Evolutionary conservation across 2,888 invertebrate genomes (phyloP).

Genomic region (Penaeus monodon): DNA sequence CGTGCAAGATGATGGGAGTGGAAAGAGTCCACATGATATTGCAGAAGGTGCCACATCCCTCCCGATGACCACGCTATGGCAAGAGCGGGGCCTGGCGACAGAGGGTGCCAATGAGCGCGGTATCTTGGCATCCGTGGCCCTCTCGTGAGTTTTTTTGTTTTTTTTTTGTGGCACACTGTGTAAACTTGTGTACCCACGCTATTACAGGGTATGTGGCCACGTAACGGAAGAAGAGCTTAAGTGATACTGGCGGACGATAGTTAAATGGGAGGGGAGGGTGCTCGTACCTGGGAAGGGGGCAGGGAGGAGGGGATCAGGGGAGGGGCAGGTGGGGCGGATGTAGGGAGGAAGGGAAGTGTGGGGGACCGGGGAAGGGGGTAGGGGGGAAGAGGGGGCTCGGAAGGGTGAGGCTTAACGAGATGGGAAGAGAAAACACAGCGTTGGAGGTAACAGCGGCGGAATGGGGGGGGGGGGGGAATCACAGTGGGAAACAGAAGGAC

Average conservation of each 20-base stretch:
- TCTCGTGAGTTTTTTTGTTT: background rate
- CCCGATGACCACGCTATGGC: constrained; percentile 11
- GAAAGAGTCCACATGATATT: too few relatives aligned
- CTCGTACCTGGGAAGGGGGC: background rate
- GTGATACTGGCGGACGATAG: background rate
- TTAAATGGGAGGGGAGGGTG: background rate
- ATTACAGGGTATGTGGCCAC: constrained; percentile 49
- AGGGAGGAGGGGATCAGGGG: background rate
- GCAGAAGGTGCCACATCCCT: background rate
- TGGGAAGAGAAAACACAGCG: too few relatives aligned
- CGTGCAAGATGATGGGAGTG: too few relatives aligned
- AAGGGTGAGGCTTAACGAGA: background rate
- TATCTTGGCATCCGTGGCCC: constrained; percentile 42
- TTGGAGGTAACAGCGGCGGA: too few relatives aligned
- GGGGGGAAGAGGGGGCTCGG: background rate
- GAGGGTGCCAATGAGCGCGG: constrained; percentile 43
- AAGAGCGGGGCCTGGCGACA: constrained; percentile 24
- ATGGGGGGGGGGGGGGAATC: too few relatives aligned
- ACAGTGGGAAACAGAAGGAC: too few relatives aligned
- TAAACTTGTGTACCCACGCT: constrained; percentile 56
- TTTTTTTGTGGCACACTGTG: constrained; percentile 45
- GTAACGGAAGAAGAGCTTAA: constrained; percentile 30
- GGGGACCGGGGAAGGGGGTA: background rate
- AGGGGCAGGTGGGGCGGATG: constrained; percentile 2
- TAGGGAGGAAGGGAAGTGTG: background rate